phyloP scores from a whole-genome alignment of 2,113 vertebrate species.

The Ancistrus triradiatus region DNA sequence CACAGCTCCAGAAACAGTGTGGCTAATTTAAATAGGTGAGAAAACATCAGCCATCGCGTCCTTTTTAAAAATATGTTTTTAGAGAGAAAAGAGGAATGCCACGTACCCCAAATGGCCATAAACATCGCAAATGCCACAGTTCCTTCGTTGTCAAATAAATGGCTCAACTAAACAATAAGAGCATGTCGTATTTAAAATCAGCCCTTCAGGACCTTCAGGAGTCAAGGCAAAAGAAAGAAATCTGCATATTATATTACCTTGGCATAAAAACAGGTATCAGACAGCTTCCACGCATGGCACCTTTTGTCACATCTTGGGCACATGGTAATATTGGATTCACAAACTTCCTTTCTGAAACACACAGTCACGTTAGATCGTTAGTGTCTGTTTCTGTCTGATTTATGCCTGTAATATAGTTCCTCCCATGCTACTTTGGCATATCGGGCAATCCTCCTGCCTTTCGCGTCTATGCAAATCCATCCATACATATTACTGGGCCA shows the following conservation, averaged over 20 bases:
- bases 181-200: background rate
- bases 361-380: no score
- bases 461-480: no score
- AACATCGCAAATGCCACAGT: slow-evolving; percentile 87
- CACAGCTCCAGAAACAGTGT: slow-evolving; percentile 90
- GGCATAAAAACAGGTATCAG: slow-evolving; percentile 81
- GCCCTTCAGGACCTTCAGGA: no score
- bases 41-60: background rate
- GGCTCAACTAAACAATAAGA: slow-evolving; percentile 74
- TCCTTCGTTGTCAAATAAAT: slow-evolving; percentile 88
- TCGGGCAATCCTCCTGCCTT: no score
- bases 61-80: background rate
- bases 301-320: slow-evolving; percentile 82
- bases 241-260: slow-evolving; percentile 65
- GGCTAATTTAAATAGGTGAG: slow-evolving; percentile 60
- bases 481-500: no score
- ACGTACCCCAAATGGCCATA: slow-evolving; percentile 93
- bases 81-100: slow-evolving; percentile 19
- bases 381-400: no score
- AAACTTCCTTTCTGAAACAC: slow-evolving; percentile 82
- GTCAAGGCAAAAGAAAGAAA: background rate
- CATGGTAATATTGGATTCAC: slow-evolving; percentile 75
- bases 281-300: slow-evolving; percentile 73
- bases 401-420: no score
- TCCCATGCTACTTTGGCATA: no score